Evolutionary conservation across 2,797 vertebrate genomes (phyloP).

Genomic region (Eospalax fontanierii): DNA sequence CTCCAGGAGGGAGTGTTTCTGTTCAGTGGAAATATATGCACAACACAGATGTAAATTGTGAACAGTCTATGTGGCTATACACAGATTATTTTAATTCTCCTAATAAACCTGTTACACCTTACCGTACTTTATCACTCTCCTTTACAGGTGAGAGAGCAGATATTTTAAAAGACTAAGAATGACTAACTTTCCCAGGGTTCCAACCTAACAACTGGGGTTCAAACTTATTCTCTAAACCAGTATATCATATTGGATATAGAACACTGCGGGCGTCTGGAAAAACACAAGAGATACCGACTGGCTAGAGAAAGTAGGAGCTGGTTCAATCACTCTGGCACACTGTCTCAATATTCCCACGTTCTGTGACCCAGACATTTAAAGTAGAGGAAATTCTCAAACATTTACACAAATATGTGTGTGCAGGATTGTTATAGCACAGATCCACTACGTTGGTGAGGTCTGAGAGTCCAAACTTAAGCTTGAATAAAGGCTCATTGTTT

Average conservation of each 20-base stretch:
- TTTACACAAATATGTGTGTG: neutral
- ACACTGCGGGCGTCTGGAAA: neutral
- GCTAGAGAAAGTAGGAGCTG: neutral
- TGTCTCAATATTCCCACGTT: neutral
- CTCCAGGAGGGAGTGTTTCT: too few species aligned
- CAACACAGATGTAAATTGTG: too few species aligned
- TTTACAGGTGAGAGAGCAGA: constrained; percentile 5
- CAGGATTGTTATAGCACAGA: neutral
- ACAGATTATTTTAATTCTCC: constrained; percentile 23
- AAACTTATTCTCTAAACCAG: neutral
- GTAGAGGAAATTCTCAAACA: neutral
- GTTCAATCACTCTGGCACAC: neutral
- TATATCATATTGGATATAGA: neutral
- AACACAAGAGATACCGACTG: neutral
- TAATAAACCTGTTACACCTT: neutral
- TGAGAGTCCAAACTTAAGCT: too few species aligned
- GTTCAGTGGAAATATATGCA: too few species aligned
- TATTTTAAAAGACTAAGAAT: neutral
- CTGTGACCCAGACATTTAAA: neutral
- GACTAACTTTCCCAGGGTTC: neutral
- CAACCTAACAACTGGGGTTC: neutral
- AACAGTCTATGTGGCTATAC: too few species aligned
- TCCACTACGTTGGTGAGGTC: too few species aligned
- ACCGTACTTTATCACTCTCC: neutral
- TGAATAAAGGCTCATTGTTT: too few species aligned